Evolutionary conservation across 2,888 invertebrate genomes (phyloP).

Genomic region (Cryptus armator): DNA sequence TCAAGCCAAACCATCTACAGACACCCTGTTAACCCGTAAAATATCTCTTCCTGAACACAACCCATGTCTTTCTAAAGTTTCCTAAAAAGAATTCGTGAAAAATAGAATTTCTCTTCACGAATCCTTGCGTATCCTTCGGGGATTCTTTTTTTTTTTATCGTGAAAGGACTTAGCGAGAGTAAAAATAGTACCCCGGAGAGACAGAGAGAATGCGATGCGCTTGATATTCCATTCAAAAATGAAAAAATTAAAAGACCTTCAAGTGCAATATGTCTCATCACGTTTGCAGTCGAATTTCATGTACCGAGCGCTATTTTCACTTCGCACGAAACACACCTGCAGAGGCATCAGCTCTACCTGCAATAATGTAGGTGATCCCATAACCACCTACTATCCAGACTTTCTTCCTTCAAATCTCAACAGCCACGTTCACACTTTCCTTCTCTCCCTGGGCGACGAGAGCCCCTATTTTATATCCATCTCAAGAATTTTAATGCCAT

Average conservation of each 20-base stretch:
- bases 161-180: too few relatives aligned
- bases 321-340: conserved; percentile 46
- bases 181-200: background rate
- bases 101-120: background rate
- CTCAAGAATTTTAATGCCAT: conserved; percentile 55
- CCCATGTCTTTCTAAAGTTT: background rate
- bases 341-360: conserved; percentile 8
- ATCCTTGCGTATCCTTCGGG: background rate
- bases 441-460: background rate
- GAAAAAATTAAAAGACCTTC: conserved; percentile 29
- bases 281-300: conserved; percentile 49
- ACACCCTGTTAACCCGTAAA: background rate
- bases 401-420: conserved; percentile 33
- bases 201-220: conserved; percentile 27
- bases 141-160: too few relatives aligned
- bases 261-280: conserved; percentile 55
- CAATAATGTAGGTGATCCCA: background rate
- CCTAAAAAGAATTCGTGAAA: background rate
- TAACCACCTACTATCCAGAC: conserved; percentile 32
- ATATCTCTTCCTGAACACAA: background rate
- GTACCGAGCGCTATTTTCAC: conserved; percentile 50
- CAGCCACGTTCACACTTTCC: conserved; percentile 8
- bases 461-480: conserved; percentile 48
- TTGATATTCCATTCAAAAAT: conserved; percentile 59
- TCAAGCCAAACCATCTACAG: conserved; percentile 18